Evolutionary conservation across 2,113 vertebrate species (phyloP), one percentile per base, ranked within the genome.

Genomic region (Atractosteus spatula): DNA sequence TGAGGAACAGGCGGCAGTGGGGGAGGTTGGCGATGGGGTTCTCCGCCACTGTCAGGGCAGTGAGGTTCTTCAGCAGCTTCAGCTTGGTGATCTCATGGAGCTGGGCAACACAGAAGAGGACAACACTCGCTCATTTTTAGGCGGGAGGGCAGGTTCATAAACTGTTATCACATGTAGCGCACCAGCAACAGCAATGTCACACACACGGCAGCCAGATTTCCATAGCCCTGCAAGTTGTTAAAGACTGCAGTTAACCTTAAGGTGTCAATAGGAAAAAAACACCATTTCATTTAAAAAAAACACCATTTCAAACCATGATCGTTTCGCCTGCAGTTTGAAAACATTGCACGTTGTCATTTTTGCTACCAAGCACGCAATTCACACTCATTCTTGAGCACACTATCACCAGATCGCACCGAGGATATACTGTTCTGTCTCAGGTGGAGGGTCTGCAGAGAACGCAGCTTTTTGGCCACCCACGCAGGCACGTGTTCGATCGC

Each of bases 381-480:
- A 29, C 29, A 29, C 29, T 29, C 29, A 29, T 29, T 29, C 29
- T 29, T 29, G 29, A 29, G 29, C 29, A 29, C 29, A 29, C 29
- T 2, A 29, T 29, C 29, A 29, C 29, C 29, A 29, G 29, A 29
- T 29, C 94, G 88, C 81, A 95, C 94, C 41, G 92, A 94, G 57
- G 89, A 92, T 68, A 96, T 80, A 76, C 88, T 90, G 72, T 95
- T 95, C 70, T 81, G 79, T 77, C 83, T 89, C 77, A 95, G 74
- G 71, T 93, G 89, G 7, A 95, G 88, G 66, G 81, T 74, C 10
- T 72, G 86, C 16, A 96, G 89, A 51, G 90, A 93, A 72, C 82
- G 84, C 71, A 96, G 81, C 42, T 92, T 94, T 83, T 92, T 94
- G 42, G 90, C 88, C n/a, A 94, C 44, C 95, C 95, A 97, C 13